Percentiles rank a stretch among this genome's conserved stretches.
Conservation (phyloP, 1,140 invertebrate genomes). For the Drosophila repleta region DNA sequence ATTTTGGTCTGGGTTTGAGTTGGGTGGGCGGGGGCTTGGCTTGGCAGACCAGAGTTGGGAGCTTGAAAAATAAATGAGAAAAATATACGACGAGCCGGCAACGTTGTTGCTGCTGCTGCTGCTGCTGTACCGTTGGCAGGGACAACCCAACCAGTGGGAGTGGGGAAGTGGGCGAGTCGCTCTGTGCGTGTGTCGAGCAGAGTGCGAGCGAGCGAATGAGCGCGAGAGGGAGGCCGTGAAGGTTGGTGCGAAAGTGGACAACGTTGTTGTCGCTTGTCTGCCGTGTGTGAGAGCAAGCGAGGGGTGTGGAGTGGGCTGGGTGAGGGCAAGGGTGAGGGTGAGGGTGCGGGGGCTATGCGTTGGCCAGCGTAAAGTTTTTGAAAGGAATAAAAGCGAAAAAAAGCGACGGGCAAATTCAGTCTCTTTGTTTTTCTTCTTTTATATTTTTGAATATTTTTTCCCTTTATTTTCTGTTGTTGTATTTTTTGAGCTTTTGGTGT, state of each 20-base stretch:
- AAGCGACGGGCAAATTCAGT: constrained; percentile 46
- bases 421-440: constrained; percentile 27
- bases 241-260: constrained; percentile 76
- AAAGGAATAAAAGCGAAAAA: constrained; percentile 68
- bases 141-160: constrained; percentile 36
- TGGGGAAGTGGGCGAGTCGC: constrained; percentile 6
- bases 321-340: background rate
- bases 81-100: constrained; percentile 80
- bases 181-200: constrained; percentile 11
- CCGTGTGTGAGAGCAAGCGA: constrained; percentile 32
- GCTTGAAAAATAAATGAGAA: constrained; percentile 78
- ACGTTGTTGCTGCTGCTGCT: constrained; percentile 78
- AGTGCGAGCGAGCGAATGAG: background rate
- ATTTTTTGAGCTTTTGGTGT: constrained; percentile 30
- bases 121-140: constrained; percentile 48
- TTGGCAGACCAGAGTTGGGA: constrained; percentile 45
- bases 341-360: constrained; percentile 22
- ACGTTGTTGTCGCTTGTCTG: constrained; percentile 80
- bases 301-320: too few relatives aligned
- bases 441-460: background rate
- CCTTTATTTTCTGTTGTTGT: constrained; percentile 6
- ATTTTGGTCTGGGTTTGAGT: constrained; percentile 25
- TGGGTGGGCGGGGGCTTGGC: constrained; percentile 29
- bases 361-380: constrained; percentile 74
- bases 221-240: background rate